phyloP scores from a whole-genome alignment of 2,888 invertebrate species.

The Apamea monoglypha region DNA sequence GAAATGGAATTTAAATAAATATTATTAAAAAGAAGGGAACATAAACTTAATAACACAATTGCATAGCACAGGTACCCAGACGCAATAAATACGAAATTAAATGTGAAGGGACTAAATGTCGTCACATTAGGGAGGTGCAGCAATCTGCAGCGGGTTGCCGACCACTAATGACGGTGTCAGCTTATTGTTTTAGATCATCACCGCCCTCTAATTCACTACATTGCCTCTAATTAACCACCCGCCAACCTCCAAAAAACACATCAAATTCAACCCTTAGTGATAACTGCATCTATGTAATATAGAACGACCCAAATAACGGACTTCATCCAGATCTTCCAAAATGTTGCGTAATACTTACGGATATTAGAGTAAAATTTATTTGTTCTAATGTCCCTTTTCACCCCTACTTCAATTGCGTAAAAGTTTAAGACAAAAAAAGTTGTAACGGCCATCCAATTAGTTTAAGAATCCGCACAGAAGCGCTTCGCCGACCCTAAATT shows the following conservation, averaged over 20 bases:
- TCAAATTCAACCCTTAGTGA: slow-evolving; percentile 83
- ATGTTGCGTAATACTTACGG: slow-evolving; percentile 55
- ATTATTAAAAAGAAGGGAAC: slow-evolving; percentile 29
- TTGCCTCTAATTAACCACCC: slow-evolving; percentile 85
- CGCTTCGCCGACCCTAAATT: slow-evolving; percentile 88
- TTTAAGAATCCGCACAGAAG: slow-evolving; percentile 89
- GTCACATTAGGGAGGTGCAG: slow-evolving; percentile 85
- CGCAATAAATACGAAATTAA: slow-evolving; percentile 81
- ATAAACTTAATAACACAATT: slow-evolving; percentile 62
- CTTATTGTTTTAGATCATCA: slow-evolving; percentile 89
- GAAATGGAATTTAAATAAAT: slow-evolving; percentile 30
- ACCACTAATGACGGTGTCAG: slow-evolving; percentile 83
- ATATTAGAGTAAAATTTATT: slow-evolving; percentile 56
- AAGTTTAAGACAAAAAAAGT: slow-evolving; percentile 86
- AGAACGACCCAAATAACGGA: slow-evolving; percentile 73
- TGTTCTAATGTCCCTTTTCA: slow-evolving; percentile 71
- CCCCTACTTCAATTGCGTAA: slow-evolving; percentile 79
- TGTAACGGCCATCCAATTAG: slow-evolving; percentile 89
- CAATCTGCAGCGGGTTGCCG: slow-evolving; percentile 76
- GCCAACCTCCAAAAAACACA: slow-evolving; percentile 79
- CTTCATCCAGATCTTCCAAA: slow-evolving; percentile 46
- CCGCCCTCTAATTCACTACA: slow-evolving; percentile 87
- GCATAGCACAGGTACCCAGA: slow-evolving; percentile 67
- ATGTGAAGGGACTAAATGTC: slow-evolving; percentile 80
- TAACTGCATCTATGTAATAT: slow-evolving; percentile 79